Evolutionary conservation across 2,888 invertebrate species (phyloP).

Genomic region (Asteroscopus sphinx): DNA sequence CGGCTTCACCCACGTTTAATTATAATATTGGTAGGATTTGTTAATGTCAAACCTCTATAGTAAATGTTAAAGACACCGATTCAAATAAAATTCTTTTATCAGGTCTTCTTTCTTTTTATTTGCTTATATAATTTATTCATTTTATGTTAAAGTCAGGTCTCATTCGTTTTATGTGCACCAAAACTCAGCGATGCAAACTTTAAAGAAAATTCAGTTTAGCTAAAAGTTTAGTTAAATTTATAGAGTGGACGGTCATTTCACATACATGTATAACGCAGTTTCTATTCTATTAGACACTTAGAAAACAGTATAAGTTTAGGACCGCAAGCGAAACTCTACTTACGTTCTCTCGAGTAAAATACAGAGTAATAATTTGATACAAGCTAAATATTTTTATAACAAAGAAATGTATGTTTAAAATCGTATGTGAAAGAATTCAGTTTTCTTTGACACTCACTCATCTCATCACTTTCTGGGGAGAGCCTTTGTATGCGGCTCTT

Average conservation of each 20-base stretch:
- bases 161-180: neutral
- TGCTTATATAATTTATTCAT: neutral
- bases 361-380: constrained; percentile 74
- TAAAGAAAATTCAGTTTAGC: constrained; percentile 18
- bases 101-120: too few relatives aligned
- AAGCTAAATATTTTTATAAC: constrained; percentile 61
- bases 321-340: constrained; percentile 64
- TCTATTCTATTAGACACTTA: constrained; percentile 54
- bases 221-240: constrained; percentile 32
- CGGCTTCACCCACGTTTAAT: too few relatives aligned
- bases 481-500: constrained; percentile 82
- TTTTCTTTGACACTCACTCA: constrained; percentile 71
- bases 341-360: constrained; percentile 64
- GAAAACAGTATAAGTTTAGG: constrained; percentile 61
- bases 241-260: constrained; percentile 31
- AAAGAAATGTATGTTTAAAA: constrained; percentile 67
- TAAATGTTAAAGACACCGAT: too few relatives aligned
- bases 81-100: too few relatives aligned
- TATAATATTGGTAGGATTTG: too few relatives aligned
- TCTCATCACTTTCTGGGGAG: constrained; percentile 78
- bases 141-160: neutral
- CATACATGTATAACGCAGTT: constrained; percentile 36
- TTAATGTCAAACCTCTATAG: too few relatives aligned
- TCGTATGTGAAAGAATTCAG: constrained; percentile 69
- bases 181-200: constrained; percentile 2